Conservation (phyloP, 2,888 invertebrate species). For the Mechanitis mazaeus region DNA sequence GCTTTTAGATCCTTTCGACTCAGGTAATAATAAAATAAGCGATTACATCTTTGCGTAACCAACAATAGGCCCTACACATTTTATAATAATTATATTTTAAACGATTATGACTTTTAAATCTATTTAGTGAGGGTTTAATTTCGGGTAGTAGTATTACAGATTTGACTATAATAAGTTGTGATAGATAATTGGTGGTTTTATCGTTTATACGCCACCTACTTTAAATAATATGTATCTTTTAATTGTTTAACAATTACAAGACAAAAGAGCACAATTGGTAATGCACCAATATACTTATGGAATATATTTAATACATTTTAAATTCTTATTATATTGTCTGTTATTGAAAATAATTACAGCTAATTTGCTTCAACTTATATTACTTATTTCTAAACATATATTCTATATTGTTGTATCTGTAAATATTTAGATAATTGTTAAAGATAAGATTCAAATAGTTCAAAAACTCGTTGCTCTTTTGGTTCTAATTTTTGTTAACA, state of each 20-base stretch:
- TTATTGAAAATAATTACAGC: no score
- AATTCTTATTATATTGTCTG: no score
- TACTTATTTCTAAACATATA: no score
- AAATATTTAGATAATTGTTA: no score
- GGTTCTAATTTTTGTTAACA: slow-evolving; percentile 10
- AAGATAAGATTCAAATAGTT: no score
- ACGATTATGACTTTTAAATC: slow-evolving; percentile 35
- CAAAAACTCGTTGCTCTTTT: slow-evolving; percentile 6
- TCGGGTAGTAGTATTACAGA: slow-evolving; percentile 30
- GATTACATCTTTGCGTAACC: slow-evolving; percentile 72
- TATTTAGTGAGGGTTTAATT: slow-evolving; percentile 32
- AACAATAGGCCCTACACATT: slow-evolving; percentile 68
- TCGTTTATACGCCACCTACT: slow-evolving; percentile 56
- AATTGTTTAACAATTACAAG: not conserved
- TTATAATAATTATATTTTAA: slow-evolving; percentile 42
- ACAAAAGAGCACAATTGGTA: no score
- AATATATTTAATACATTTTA: no score
- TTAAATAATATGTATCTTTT: not conserved
- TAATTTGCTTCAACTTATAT: no score
- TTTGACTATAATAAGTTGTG: slow-evolving; percentile 57
- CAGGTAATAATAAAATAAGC: slow-evolving; percentile 72
- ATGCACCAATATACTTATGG: no score
- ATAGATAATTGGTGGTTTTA: slow-evolving; percentile 63
- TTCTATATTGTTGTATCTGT: no score
- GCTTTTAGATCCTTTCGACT: slow-evolving; percentile 51